phyloP scores from a whole-genome alignment of 2,113 vertebrate species.

The Cnemophilus loriae region DNA sequence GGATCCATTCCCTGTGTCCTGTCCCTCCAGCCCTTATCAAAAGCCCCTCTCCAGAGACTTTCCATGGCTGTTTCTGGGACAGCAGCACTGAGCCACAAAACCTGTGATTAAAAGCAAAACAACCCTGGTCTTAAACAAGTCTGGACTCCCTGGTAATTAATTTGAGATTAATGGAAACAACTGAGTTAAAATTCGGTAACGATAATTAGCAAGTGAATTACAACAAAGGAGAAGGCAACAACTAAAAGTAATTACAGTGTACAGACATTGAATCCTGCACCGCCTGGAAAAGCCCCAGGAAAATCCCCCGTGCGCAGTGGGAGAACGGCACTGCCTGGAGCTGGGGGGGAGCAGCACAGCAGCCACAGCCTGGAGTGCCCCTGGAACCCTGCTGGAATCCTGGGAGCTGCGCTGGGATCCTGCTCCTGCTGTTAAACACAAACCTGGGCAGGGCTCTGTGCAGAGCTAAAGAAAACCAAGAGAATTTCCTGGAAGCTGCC shows the following conservation, averaged over 20 bases:
- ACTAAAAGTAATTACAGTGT: constrained; percentile 57
- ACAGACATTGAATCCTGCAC: constrained; percentile 23
- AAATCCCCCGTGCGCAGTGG: neutral
- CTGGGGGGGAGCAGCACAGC: neutral
- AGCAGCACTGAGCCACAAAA: neutral
- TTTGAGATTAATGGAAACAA: constrained; percentile 49
- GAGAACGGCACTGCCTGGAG: neutral
- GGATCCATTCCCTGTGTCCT: neutral
- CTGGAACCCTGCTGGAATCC: neutral
- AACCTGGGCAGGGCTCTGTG: neutral
- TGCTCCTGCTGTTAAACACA: neutral
- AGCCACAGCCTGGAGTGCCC: rapidly evolving
- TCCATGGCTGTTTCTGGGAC: neutral
- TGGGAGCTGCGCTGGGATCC: neutral
- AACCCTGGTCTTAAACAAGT: constrained; percentile 32
- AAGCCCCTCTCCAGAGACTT: neutral
- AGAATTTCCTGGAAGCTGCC: neutral
- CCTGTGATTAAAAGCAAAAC: constrained; percentile 14
- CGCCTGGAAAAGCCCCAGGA: constrained; percentile 33
- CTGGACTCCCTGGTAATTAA: constrained; percentile 56
- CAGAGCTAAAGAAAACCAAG: neutral
- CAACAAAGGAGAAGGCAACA: constrained; percentile 28
- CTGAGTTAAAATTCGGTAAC: constrained; percentile 31
- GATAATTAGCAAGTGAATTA: constrained; percentile 59
- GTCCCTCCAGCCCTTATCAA: neutral